Evolutionary conservation across 2,113 vertebrate genomes (phyloP), one percentile per base, ranked within the genome.

Genomic region (Catharus minimus): DNA sequence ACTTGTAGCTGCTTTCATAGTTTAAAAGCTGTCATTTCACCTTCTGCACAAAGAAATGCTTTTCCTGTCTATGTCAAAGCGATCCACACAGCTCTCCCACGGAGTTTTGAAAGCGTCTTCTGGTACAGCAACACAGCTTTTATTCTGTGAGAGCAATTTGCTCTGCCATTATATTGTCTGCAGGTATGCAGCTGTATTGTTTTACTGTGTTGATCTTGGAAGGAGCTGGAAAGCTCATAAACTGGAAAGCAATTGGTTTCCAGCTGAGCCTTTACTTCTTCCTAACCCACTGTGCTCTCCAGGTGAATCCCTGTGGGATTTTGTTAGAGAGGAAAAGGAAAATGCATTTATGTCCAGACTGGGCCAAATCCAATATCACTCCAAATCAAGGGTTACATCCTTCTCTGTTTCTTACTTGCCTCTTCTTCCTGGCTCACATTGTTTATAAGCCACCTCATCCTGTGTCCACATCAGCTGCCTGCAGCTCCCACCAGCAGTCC

Each of bases 141-240:
- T 92, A 92, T 92, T 92, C 78, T 73, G 71, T 85, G 91, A 94
- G 82, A 93, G 74, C 66, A 94, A 86, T 94, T 94, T 92, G 41
- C 77, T 88, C 53, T 94, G 66, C 68, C 86, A 75, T 94, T 95
- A 81, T 71, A 46, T 43, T 88, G 82, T 96, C 93, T 88, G 91
- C 93, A 93, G 86, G 92, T 93, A 95, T 88, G 88, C 61, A 94
- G 86, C 61, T 61, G 82, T 91, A 91, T 78, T 93, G 86, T 94
- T 95, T 94, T 88, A 94, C 83, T 0, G 0, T 75, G 80, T 79
- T 95, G 94, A 92, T 93, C 81, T 95, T 93, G 90, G 77, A 95
- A 95, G 46, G 61, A 86, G 74, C 58, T 87, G 58, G 87, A 85
- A 95, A 87, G 83, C 60, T 83, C 91, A 56, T 94, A 93, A 90